Percentiles rank a stretch among this genome's conserved stretches.
phyloP scores from a whole-genome alignment of 2,888 invertebrate species.

The Itoplectis maculator region DNA sequence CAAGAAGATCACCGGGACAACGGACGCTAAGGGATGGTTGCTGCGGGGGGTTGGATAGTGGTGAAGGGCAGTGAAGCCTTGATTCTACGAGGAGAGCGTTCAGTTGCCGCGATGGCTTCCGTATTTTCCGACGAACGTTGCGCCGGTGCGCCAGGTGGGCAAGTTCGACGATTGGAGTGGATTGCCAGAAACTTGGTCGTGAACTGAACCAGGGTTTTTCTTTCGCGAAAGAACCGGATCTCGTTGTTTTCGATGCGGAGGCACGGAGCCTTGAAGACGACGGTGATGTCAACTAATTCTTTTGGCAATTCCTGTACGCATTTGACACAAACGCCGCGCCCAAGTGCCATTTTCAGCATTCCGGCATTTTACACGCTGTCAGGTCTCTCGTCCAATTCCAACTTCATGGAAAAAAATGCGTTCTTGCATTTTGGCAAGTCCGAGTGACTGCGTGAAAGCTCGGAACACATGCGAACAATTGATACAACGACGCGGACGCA shows the following conservation, averaged over 20 bases:
- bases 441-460: background rate
- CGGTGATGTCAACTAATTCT: too few species aligned
- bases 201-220: background rate
- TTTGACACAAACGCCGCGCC: too few species aligned
- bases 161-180: background rate
- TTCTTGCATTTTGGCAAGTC: background rate
- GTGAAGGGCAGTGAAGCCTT: conserved; percentile 12
- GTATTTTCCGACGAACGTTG: background rate
- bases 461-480: background rate
- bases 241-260: background rate
- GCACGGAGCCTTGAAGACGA: background rate
- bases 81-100: conserved; percentile 30
- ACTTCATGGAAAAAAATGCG: too few species aligned
- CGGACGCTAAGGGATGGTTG: background rate
- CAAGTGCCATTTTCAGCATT: too few species aligned
- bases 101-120: background rate
- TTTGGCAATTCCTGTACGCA: too few species aligned
- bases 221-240: background rate
- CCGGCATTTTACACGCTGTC: too few species aligned
- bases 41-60: background rate
- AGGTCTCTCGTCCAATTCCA: too few species aligned
- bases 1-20: background rate
- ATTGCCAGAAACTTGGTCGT: background rate
- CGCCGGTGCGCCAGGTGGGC: background rate
- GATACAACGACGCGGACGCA: background rate